These are phyloP conservation scores for Hymenopus coronatus DNA, from an alignment of 2,888 invertebrate species.

Conservation along the genomic window DNA sequence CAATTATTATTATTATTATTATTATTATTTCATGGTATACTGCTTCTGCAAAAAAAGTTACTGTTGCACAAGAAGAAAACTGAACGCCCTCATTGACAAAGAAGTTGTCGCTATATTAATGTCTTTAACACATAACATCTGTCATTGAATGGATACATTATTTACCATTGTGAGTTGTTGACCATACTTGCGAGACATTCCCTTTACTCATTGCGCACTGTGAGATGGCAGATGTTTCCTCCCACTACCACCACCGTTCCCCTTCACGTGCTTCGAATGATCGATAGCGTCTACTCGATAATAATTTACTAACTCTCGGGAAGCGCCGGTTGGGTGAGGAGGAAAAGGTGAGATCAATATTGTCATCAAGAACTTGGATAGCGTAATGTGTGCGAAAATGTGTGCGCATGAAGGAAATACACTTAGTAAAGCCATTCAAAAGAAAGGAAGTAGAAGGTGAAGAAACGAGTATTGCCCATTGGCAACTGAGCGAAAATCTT, in stretches of 20 bases:
- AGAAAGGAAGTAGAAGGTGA: no score
- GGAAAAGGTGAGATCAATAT: neutral
- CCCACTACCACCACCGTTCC: neutral
- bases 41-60: no score
- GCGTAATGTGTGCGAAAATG: neutral
- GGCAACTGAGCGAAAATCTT: no score
- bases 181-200: neutral
- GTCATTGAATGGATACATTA: no score
- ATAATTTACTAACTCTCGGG: neutral
- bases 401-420: neutral
- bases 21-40: no score
- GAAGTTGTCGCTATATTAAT: no score
- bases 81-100: no score
- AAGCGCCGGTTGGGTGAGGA: neutral
- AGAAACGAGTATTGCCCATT: no score
- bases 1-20: no score
- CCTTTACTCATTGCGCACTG: neutral
- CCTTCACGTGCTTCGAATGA: neutral
- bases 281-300: neutral
- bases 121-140: no score
- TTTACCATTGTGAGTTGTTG: neutral
- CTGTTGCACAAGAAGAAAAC: no score
- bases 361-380: neutral
- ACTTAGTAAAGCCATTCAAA: neutral
- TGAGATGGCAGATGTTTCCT: neutral